Evolutionary conservation across 2,113 vertebrate genomes (phyloP).

Genomic region (Megaceryle torquata): DNA sequence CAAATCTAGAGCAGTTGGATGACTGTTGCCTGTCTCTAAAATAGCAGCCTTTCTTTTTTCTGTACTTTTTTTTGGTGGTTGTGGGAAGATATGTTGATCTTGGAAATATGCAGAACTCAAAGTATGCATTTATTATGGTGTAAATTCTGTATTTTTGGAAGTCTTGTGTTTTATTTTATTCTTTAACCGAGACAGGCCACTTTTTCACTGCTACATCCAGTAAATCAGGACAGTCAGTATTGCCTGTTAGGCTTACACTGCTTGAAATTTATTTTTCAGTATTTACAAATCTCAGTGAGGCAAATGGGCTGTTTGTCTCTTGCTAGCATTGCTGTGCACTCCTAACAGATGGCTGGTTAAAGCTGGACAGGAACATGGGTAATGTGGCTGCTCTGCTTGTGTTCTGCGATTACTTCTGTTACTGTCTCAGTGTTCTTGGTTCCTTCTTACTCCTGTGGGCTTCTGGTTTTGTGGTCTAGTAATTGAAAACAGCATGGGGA

Average conservation of each 20-base stretch:
- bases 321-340: neutral
- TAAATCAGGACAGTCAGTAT: neutral
- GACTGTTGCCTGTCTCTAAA: neutral
- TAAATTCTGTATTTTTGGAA: neutral
- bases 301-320: neutral
- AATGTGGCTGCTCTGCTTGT: neutral
- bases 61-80: neutral
- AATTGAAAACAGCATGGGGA: neutral
- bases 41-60: neutral
- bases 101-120: neutral
- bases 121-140: neutral
- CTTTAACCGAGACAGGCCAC: neutral
- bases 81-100: neutral
- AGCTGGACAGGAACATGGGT: neutral
- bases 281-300: neutral
- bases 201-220: neutral
- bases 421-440: neutral
- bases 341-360: neutral
- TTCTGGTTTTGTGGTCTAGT: neutral
- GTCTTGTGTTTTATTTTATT: neutral
- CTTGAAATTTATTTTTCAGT: neutral
- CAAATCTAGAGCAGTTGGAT: neutral
- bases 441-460: neutral
- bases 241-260: neutral
- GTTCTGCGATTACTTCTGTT: neutral